These are phyloP conservation scores for Tinea trinotella DNA, from an alignment of 2,888 invertebrate genomes.

Conservation along the genomic window DNA sequence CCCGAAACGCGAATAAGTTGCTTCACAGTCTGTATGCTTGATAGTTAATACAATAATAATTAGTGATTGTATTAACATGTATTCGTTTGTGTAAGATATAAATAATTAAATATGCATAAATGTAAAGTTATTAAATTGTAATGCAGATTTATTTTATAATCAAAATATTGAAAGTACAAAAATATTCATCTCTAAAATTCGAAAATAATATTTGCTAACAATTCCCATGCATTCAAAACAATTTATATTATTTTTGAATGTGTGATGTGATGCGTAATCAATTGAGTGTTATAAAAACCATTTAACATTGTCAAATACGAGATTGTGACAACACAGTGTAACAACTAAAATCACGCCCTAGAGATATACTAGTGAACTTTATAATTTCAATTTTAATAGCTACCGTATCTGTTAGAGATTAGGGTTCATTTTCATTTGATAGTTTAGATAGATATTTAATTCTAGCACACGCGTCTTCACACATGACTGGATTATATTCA, in stretches of 20 bases:
- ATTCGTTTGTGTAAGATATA: no score
- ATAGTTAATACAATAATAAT: no score
- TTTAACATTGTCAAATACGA: conserved; percentile 48
- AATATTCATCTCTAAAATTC: no score
- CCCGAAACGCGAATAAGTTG: no score
- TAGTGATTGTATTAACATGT: no score
- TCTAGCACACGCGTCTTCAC: conserved; percentile 34
- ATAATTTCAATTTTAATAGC: not conserved
- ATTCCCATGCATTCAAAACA: conserved; percentile 42
- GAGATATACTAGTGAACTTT: conserved; percentile 26
- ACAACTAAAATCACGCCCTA: conserved; percentile 42
- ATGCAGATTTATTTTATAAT: no score
- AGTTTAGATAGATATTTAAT: not conserved
- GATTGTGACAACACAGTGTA: not conserved
- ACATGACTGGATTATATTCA: conserved; percentile 57
- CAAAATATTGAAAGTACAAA: no score
- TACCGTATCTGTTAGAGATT: not conserved
- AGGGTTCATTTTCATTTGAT: not conserved
- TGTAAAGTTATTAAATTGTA: no score
- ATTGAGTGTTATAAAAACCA: conserved; percentile 66
- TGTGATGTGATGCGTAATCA: conserved; percentile 55
- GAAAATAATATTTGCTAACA: conserved; percentile 16
- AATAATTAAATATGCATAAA: no score
- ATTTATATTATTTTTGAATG: conserved; percentile 38
- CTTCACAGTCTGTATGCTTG: no score